Evolutionary conservation across 2,797 vertebrate species (phyloP), one percentile per base, ranked within the genome.

Genomic region (Coilia nasus): DNA sequence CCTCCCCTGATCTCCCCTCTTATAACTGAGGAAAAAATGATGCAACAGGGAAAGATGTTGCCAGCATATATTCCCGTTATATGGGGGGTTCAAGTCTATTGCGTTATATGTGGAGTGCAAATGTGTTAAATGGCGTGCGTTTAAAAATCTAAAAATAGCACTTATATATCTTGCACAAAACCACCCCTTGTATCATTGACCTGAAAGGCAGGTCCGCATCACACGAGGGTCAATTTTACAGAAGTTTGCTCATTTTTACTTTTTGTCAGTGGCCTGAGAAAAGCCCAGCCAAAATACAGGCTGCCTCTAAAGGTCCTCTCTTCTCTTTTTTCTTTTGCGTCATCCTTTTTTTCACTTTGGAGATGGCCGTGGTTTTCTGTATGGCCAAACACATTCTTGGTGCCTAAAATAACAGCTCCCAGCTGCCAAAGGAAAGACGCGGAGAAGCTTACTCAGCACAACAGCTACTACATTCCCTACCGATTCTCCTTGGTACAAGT

Each of bases 31-130:
- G 41, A 85, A 82, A 86, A 92, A 89, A 95, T 96, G 95, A 96
- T 96, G 95, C 95, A 96, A 96, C 93, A 94, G 89, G 83, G 0
- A 41, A 2, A 31, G 81, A 81, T 84, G 93, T 95, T 96, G 93
- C 94, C 90, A 80, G 86, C 83, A n/a, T 86, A 57, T 86, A 62
- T 31, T 78, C 17, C 19, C 17, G 44, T 54, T 2, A 54, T 54
- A 10, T 54, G 50, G 9, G 9, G 50, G 50, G 7, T 54, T 54
- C 10, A 10, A 47, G 10, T 4, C 46, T 54, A 54, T 54, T 54
- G 50, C 50, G 9, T 78, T 35, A 1, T 23, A 35, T 44, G 35
- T 44, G 6, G 19, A 5, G 35, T 21, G 31, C 23, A 71, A 31
- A 31, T 71, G 64, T 17, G 11, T 64, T 23, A 11, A 6, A n/a